A percentile compares a stretch with the other conserved stretches of the same genome.
These are phyloP conservation scores for Sterrhoptilus dennistouni DNA, from an alignment of 2,113 vertebrate genomes.

Conservation along the genomic window DNA sequence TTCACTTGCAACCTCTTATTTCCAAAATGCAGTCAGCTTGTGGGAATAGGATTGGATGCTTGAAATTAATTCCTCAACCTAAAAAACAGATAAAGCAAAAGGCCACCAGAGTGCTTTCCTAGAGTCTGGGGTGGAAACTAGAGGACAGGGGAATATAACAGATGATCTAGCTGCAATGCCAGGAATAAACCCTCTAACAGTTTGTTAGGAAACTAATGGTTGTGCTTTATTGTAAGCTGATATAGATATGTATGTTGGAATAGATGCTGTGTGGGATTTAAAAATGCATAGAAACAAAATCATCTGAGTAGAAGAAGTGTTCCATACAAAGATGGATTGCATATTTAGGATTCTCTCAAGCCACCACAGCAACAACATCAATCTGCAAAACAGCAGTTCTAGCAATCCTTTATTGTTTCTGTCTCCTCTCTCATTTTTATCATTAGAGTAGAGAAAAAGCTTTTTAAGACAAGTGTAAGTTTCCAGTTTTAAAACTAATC, in stretches of 20 bases:
- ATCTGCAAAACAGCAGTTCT: background rate
- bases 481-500: background rate
- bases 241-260: background rate
- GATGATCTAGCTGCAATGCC: background rate
- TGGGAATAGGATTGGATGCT: background rate
- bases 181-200: background rate
- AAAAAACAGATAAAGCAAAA: background rate
- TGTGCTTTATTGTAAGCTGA: background rate
- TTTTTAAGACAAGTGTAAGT: background rate
- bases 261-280: background rate
- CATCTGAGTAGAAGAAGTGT: background rate
- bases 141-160: background rate
- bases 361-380: background rate
- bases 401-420: background rate
- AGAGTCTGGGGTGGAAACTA: background rate
- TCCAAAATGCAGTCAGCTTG: background rate
- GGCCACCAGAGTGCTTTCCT: background rate
- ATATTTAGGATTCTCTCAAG: background rate
- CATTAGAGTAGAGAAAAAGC: background rate
- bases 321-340: background rate
- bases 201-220: background rate
- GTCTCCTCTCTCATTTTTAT: background rate
- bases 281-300: background rate
- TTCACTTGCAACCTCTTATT: background rate
- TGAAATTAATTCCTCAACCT: background rate